Evolutionary conservation across 2,888 invertebrate genomes (phyloP), one percentile per base, ranked within the genome.

Genomic region (Homarus gammarus): DNA sequence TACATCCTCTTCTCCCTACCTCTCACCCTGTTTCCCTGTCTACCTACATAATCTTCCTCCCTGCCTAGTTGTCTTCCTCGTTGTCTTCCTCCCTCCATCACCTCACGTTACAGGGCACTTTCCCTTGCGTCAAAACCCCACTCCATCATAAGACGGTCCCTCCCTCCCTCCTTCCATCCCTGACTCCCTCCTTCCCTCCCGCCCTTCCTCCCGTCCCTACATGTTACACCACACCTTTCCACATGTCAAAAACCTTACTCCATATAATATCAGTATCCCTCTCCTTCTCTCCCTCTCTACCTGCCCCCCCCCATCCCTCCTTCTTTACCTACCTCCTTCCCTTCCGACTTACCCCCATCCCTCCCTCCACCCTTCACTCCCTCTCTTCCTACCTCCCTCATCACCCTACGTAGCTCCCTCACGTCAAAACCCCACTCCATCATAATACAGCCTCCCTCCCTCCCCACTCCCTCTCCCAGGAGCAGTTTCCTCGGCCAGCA

Each of bases 401-500:
- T 12, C 44, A 44, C 15, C 5, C 31, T 12, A 31, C 38, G 1
- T 40, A 8, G 6, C 73, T 38, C 40, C 40, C 27, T 38, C 33
- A 70, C 70, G 31, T 27, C 64, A 64, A 5, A n/a, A 18, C n/a
- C 64, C 6, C n/a, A 18, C 38, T 38, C 73, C 73, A 33, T 31
- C 72, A 36, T 38, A 36, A 3, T 38, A 36, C 10, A 15, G 38
- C 15, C 72, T 36, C 15, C 75, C 75, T 6, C 33, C 49, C 31
- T n/a, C 64, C 70, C 33, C 27, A 31, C 38, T 33, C 82, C 49
- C 70, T 33, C 68, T 31, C 44, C 12, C 22, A 38, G 27, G 3
- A 78, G 72, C 31, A 77, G 77, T 33, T 51, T 18, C 51, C 49
- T 2, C 33, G 51, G n/a, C 64, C 78, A 33, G 78, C 82, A 82